Evolutionary conservation across 2,113 vertebrate species (phyloP), one percentile per base, ranked within the genome.

Genomic region (Capricornis sumatraensis): DNA sequence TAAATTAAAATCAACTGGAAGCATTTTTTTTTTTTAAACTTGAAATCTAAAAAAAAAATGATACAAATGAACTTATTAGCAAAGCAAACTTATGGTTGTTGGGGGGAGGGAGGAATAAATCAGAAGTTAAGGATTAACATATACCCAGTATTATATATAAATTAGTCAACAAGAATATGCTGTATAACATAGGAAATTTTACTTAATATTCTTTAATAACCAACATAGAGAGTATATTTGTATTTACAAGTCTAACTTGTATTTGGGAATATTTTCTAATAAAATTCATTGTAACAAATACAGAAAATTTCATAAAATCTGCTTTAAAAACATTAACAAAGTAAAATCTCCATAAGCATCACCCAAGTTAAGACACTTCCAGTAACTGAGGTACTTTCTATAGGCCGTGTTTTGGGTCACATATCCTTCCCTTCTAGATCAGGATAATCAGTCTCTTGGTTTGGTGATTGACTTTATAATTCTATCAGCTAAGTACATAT

Each of bases 1-100:
- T 91, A 84, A 82, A 76, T 83, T 89, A n/a, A 89, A 53, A 93
- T 67, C 10, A 82, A 64, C 19, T 47, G 43, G 1, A 82, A 89
- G 3, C 12, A 19, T 25, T 57, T 30, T 87, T 9, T 79, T 79
- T 79, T 60, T 1, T 43, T 36, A 43, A 71, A 30, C 8, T 50
- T 50, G 15, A 30, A 79, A 33, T 79, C 15, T 79, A 45, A 27
- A 43, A 36, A 43, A 67, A 76, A 27, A 76, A 27, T 7, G 12
- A 76, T 33, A 50, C 28, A 79, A 79, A 6, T 50, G 16, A 81
- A 81, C 9, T 19, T 50, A 50, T 81, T 81, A 33, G 28, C 28
- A 50, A 33, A 33, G 30, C 78, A 81, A 81, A 50, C 9, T 28
- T 47, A 33, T 21, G 28, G 78, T 79, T 50, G 45, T 2, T 2